These are phyloP conservation scores for Loripinus fragilis DNA, from an alignment of 2,888 invertebrate genomes.

Conservation along the genomic window DNA sequence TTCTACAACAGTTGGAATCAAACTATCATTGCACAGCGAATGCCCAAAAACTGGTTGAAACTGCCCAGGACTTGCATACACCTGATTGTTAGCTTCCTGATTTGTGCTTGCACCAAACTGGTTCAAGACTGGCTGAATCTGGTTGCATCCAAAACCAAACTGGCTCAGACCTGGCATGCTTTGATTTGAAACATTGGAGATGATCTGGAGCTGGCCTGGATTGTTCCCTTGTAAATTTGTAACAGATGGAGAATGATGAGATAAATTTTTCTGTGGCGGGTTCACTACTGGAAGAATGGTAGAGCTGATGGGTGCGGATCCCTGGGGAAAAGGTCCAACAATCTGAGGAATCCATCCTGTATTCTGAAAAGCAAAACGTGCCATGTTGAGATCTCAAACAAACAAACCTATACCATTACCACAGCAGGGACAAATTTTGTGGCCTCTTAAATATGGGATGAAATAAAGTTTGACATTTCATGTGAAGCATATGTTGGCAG, in stretches of 20 bases:
- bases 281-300: background rate
- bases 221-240: background rate
- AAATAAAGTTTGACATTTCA: no score
- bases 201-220: background rate
- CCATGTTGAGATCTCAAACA: no score
- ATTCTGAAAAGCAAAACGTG: background rate
- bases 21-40: background rate
- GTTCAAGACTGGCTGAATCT: background rate
- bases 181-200: background rate
- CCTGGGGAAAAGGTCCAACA: background rate
- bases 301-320: background rate
- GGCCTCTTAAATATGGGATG: no score
- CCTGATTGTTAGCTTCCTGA: background rate
- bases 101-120: background rate
- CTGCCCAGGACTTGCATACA: background rate
- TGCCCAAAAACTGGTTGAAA: background rate
- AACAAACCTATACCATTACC: no score
- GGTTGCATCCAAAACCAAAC: background rate
- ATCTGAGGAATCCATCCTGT: slow-evolving; percentile 1
- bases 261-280: background rate
- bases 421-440: no score
- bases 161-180: background rate
- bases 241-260: background rate
- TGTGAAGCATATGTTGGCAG: no score
- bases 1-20: no score